Conservation (phyloP, 1,140 invertebrate genomes). For the Rhagoletis zephyria region DNA sequence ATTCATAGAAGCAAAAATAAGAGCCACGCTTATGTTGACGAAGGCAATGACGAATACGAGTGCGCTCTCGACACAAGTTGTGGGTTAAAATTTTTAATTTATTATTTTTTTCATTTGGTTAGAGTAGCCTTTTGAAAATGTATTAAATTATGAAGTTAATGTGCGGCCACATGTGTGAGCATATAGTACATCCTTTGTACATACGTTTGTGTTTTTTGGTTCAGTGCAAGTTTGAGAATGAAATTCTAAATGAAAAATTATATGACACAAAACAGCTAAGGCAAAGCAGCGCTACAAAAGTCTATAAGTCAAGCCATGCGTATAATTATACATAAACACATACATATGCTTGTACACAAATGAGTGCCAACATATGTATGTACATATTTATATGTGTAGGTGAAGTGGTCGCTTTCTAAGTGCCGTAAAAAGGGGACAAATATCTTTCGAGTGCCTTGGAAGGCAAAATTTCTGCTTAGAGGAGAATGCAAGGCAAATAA, state of each 20-base stretch:
- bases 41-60: background rate
- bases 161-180: background rate
- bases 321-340: background rate
- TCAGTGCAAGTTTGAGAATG: background rate
- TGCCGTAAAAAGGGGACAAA: background rate
- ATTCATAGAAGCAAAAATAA: too few species aligned
- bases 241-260: background rate
- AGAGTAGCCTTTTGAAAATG: conserved; percentile 36
- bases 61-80: background rate
- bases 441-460: background rate
- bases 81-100: background rate
- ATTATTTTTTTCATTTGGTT: conserved; percentile 1
- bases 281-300: background rate
- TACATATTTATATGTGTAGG: background rate
- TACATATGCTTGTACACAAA: background rate
- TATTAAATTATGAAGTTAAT: conserved; percentile 17
- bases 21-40: background rate
- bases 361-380: background rate
- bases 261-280: background rate
- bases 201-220: background rate
- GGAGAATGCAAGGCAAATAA: background rate
- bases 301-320: background rate
- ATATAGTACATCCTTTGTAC: background rate
- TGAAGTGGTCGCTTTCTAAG: background rate
- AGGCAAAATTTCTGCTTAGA: background rate